Conservation (phyloP, 1,140 invertebrate genomes). For the Dysdera silvatica region DNA sequence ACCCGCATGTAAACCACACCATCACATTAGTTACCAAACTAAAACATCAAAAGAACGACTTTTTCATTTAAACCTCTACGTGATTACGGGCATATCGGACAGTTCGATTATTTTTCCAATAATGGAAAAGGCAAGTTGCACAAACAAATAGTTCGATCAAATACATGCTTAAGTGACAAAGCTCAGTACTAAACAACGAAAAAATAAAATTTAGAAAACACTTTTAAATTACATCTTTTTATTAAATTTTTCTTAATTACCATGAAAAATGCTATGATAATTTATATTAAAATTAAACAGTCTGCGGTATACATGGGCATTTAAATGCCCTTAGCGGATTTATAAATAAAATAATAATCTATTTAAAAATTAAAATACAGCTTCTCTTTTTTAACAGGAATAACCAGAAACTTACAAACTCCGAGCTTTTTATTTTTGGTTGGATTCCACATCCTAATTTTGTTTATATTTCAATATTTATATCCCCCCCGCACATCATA, state of each 20-base stretch:
- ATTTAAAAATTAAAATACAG: neutral
- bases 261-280: neutral
- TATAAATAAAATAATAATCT: neutral
- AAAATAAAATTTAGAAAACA: neutral
- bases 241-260: neutral
- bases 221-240: neutral
- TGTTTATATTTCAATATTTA: too few species aligned
- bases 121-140: too few species aligned
- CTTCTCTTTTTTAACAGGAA: neutral
- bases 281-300: neutral
- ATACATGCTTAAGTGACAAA: too few species aligned
- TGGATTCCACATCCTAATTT: constrained; percentile 56
- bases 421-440: constrained; percentile 57
- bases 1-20: too few species aligned
- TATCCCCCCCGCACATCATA: too few species aligned
- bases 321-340: neutral
- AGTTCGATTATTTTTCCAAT: too few species aligned
- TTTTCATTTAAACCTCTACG: too few species aligned
- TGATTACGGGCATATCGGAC: too few species aligned
- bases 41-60: too few species aligned
- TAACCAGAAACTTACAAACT: constrained; percentile 50
- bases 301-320: neutral
- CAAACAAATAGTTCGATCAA: too few species aligned
- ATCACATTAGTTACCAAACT: too few species aligned
- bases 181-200: neutral